Conservation (phyloP, 2,888 invertebrate genomes). For the Ophraella communa region DNA sequence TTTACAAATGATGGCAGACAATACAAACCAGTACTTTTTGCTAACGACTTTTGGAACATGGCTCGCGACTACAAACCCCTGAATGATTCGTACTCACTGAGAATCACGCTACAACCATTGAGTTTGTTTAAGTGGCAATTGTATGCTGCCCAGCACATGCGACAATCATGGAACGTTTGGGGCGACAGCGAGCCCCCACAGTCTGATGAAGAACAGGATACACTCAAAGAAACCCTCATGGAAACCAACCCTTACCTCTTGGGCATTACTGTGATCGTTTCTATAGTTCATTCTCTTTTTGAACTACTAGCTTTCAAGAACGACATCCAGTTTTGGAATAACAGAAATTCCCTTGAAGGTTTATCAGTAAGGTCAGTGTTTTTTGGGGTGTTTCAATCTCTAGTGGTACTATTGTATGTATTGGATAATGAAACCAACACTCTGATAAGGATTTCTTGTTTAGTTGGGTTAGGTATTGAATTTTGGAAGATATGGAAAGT, state of each 20-base stretch:
- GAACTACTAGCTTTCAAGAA: conserved; percentile 99
- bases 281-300: conserved; percentile 95
- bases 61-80: conserved; percentile 92
- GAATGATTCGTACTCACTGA: conserved; percentile 76
- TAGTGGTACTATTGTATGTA: conserved; percentile 94
- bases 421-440: conserved; percentile 98
- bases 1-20: conserved; percentile 85
- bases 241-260: conserved; percentile 97
- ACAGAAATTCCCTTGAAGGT: conserved; percentile 94
- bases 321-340: conserved; percentile 99
- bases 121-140: conserved; percentile 98
- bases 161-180: conserved; percentile 75
- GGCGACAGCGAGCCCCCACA: conserved; percentile 76
- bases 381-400: conserved; percentile 96
- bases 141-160: conserved; percentile 95
- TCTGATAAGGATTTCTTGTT: conserved; percentile 92
- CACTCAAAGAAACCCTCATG: conserved; percentile 89
- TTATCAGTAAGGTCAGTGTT: conserved; percentile 97
- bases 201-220: conserved; percentile 86
- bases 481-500: conserved; percentile 99
- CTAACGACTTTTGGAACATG: conserved; percentile 99
- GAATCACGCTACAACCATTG: conserved; percentile 84
- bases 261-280: conserved; percentile 88
- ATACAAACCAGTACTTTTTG: conserved; percentile 92
- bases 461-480: conserved; percentile 94